These are phyloP conservation scores for Ellobius talpinus DNA, from an alignment of 2,113 vertebrate genomes.

Conservation along the genomic window DNA sequence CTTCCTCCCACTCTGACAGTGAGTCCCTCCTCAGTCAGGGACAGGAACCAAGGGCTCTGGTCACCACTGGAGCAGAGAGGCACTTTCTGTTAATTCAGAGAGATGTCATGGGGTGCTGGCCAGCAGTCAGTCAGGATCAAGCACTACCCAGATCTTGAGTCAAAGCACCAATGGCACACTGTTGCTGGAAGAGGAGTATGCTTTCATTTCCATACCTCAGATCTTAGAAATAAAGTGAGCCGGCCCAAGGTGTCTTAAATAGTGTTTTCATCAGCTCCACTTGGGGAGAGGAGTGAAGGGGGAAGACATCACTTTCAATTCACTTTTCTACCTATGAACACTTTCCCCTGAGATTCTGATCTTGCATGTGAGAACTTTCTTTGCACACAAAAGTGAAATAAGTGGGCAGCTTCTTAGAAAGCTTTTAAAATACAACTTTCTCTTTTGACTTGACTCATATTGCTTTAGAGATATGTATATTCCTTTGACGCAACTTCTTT, in stretches of 20 bases:
- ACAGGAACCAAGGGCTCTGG: background rate
- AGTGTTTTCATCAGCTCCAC: background rate
- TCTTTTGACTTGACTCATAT: background rate
- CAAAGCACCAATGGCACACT: background rate
- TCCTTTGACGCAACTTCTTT: background rate
- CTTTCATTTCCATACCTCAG: conserved; percentile 27
- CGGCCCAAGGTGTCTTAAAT: background rate
- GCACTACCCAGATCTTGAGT: background rate
- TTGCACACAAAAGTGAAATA: background rate
- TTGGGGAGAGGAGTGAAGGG: background rate
- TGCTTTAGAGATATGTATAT: background rate
- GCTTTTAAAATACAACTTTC: background rate
- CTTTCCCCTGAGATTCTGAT: background rate
- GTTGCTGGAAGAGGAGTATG: background rate
- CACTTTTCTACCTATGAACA: background rate
- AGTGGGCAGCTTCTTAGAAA: background rate
- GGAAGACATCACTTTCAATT: background rate
- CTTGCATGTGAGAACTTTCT: background rate
- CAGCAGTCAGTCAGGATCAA: conserved; percentile 34
- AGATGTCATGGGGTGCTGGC: background rate
- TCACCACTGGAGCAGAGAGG: background rate
- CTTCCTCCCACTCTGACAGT: background rate
- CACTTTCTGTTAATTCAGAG: conserved; percentile 43
- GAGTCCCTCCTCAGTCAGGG: background rate
- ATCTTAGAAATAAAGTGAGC: background rate